These are phyloP conservation scores for Pardalotus punctatus DNA, from an alignment of 2,113 vertebrate genomes.

Conservation along the genomic window DNA sequence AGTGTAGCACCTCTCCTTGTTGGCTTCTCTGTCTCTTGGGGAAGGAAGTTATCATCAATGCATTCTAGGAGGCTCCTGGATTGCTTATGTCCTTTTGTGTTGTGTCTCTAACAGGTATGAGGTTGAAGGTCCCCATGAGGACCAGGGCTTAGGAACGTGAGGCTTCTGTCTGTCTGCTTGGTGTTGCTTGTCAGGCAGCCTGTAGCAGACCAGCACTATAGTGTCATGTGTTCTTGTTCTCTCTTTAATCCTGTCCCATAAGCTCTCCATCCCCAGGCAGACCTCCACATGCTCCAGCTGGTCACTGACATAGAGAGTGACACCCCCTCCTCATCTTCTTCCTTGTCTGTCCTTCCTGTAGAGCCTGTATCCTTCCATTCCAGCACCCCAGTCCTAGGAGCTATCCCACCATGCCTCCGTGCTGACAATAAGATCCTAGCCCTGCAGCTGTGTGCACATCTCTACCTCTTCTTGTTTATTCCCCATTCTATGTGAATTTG, in stretches of 20 bases:
- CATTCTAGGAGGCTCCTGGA: not conserved
- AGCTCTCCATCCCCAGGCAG: not conserved
- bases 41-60: not conserved
- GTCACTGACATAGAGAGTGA: not conserved
- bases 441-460: not conserved
- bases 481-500: not conserved
- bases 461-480: not conserved
- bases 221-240: not conserved
- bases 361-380: not conserved
- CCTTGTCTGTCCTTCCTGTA: not conserved
- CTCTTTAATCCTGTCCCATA: not conserved
- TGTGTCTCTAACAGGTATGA: not conserved
- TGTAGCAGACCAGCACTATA: not conserved
- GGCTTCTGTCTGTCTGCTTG: not conserved
- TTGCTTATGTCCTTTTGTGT: not conserved
- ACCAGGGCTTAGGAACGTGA: not conserved
- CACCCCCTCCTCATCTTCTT: not conserved
- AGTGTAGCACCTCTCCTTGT: fast-evolving
- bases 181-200: not conserved
- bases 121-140: not conserved
- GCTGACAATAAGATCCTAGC: not conserved
- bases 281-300: fast-evolving
- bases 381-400: not conserved
- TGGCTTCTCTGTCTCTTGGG: not conserved
- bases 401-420: not conserved